Evolutionary conservation across 2,888 invertebrate species (phyloP).

Genomic region (Lasioglossum morio): DNA sequence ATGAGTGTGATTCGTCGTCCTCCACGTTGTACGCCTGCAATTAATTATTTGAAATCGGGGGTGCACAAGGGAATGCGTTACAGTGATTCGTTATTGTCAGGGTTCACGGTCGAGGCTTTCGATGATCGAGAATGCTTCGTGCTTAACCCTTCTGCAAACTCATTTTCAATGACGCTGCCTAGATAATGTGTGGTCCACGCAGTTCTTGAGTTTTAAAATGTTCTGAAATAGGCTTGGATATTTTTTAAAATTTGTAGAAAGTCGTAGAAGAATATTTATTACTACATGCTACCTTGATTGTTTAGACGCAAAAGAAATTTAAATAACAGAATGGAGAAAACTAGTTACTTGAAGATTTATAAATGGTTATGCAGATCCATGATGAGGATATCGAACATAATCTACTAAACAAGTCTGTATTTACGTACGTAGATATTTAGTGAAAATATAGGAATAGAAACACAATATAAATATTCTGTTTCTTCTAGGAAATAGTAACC

Average conservation of each 20-base stretch:
- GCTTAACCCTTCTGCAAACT: background rate
- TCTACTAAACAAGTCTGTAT: no score
- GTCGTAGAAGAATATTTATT: no score
- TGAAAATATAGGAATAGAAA: no score
- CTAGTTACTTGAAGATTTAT: background rate
- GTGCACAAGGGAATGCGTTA: no score
- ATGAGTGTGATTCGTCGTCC: constrained; percentile 6
- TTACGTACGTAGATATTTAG: no score
- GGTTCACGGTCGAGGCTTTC: background rate
- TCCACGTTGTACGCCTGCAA: background rate
- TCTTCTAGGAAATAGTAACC: no score
- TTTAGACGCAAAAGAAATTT: background rate
- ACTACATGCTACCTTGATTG: background rate
- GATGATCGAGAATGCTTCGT: background rate
- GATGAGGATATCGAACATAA: no score
- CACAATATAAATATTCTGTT: no score
- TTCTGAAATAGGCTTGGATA: background rate
- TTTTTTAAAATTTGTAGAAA: no score
- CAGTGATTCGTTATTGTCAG: background rate
- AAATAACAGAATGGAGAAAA: background rate
- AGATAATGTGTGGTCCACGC: background rate
- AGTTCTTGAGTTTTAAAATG: no score
- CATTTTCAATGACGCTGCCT: background rate
- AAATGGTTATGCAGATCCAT: no score
- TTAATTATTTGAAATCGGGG: constrained; percentile 16